phyloP scores from a whole-genome alignment of 2,113 vertebrate genomes.

The Accipiter virgatus region DNA sequence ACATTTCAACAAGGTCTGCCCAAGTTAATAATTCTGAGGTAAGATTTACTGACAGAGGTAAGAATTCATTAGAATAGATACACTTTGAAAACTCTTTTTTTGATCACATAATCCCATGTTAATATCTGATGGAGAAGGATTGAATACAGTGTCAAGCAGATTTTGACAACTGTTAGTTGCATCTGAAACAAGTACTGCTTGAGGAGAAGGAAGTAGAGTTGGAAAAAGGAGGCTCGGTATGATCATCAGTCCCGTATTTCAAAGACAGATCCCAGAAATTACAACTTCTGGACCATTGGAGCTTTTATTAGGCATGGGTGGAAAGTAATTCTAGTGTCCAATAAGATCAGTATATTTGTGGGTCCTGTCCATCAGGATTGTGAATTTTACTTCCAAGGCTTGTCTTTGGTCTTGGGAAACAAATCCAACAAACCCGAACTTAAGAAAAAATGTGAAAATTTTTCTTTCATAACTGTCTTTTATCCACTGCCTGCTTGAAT shows the following conservation, averaged over 20 bases:
- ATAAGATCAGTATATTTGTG: background rate
- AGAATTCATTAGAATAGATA: background rate
- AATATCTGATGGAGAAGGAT: background rate
- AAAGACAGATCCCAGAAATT: background rate
- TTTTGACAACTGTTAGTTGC: background rate
- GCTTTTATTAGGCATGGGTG: background rate
- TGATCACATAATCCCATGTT: background rate
- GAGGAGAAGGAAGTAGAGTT: background rate
- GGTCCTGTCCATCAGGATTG: background rate
- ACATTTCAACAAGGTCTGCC: background rate
- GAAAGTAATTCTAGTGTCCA: background rate
- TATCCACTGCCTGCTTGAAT: background rate
- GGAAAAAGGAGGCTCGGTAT: background rate
- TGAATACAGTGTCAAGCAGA: background rate
- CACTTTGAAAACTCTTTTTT: background rate
- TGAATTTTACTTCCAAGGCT: background rate
- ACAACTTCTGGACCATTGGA: background rate
- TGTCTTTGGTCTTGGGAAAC: background rate
- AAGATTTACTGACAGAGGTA: background rate
- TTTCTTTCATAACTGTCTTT: background rate
- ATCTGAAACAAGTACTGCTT: background rate
- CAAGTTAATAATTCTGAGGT: background rate
- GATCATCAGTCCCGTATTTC: background rate
- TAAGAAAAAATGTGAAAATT: background rate
- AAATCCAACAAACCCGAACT: background rate